phyloP scores from a whole-genome alignment of 2,888 invertebrate species.

The Mesorhabditis spiculigera region DNA sequence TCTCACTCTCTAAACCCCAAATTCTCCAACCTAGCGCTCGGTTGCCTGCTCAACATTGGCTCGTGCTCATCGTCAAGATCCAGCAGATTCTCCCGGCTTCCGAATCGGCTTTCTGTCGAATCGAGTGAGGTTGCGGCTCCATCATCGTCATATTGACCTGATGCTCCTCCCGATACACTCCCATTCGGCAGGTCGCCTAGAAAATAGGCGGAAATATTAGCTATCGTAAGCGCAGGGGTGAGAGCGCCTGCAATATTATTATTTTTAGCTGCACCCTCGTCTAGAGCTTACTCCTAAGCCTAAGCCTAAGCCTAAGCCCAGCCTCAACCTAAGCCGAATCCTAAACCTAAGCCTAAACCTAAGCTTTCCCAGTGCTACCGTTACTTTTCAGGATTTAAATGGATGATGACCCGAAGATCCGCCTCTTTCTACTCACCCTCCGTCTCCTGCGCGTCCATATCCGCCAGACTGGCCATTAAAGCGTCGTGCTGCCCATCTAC shows the following conservation, averaged over 20 bases:
- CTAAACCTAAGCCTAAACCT: too few relatives aligned
- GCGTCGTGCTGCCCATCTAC: conserved; percentile 25
- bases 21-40: neutral
- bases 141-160: neutral
- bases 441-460: conserved; percentile 37
- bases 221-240: too few relatives aligned
- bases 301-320: too few relatives aligned
- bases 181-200: neutral
- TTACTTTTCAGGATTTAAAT: too few relatives aligned
- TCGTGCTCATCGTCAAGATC: conserved; percentile 27
- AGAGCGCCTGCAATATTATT: too few relatives aligned
- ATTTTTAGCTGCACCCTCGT: too few relatives aligned
- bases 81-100: conserved; percentile 19
- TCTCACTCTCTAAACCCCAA: neutral
- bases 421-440: neutral
- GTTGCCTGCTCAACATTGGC: conserved; percentile 5
- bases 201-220: neutral
- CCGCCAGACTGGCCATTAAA: conserved; percentile 38
- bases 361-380: too few relatives aligned
- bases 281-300: too few relatives aligned
- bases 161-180: neutral
- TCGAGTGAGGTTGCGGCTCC: conserved; percentile 10
- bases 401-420: too few relatives aligned
- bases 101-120: conserved; percentile 15
- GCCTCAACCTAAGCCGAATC: too few relatives aligned